A percentile compares a stretch with the other conserved stretches of the same genome.
These are phyloP conservation scores for Petrolisthes cinctipes DNA, from an alignment of 2,888 invertebrate genomes.

Conservation along the genomic window DNA sequence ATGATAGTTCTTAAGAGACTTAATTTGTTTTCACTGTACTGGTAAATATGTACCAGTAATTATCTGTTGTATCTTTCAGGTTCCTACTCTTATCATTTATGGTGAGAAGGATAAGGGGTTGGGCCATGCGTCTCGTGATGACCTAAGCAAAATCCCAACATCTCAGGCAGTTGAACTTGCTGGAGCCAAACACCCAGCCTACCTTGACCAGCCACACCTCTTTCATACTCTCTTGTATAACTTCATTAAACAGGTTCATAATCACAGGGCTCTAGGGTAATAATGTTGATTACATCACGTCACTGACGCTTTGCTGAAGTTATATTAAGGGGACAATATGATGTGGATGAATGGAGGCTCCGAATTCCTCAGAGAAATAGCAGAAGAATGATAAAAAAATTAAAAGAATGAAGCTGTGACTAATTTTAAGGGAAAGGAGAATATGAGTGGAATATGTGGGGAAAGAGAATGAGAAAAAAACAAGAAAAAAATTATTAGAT, in stretches of 20 bases:
- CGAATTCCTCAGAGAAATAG: no score
- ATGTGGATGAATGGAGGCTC: no score
- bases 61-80: constrained; percentile 67
- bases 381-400: no score
- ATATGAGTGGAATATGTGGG: no score
- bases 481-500: no score
- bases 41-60: neutral
- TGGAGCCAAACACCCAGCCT: constrained; percentile 71
- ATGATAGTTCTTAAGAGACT: neutral
- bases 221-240: constrained; percentile 71
- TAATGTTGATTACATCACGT: neutral
- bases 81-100: constrained; percentile 71
- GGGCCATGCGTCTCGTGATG: constrained; percentile 68
- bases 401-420: no score
- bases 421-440: no score
- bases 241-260: constrained; percentile 67
- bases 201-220: constrained; percentile 70
- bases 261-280: constrained; percentile 39
- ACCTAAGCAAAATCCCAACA: constrained; percentile 70
- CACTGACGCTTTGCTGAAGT: no score
- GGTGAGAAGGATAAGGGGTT: constrained; percentile 71
- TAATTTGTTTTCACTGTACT: neutral
- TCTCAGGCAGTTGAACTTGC: constrained; percentile 68
- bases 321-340: no score
- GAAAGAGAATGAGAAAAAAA: no score